Conservation (phyloP, 1,140 invertebrate genomes). For the Bombus waltoni region DNA sequence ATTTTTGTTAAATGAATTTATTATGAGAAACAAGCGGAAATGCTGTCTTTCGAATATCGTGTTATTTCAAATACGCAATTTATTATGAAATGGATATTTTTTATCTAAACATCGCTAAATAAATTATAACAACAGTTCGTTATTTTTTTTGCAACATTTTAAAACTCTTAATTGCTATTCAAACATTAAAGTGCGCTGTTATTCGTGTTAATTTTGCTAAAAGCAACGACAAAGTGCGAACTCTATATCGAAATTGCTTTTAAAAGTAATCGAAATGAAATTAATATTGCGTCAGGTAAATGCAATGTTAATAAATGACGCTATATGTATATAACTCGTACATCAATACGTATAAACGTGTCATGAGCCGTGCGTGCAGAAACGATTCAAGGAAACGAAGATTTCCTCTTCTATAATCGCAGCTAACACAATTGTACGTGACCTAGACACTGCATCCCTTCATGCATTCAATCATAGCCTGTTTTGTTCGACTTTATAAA, state of each 20-base stretch:
- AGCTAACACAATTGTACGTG: slow-evolving; percentile 43
- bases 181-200: background rate
- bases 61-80: background rate
- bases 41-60: too few relatives aligned
- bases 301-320: slow-evolving; percentile 26
- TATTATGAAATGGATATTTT: background rate
- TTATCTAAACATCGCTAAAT: background rate
- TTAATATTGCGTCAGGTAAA: background rate
- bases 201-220: background rate
- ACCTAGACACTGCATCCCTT: slow-evolving; percentile 67
- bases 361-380: background rate
- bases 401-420: slow-evolving; percentile 11
- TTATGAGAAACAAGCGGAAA: accelerated
- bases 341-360: background rate
- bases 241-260: background rate
- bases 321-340: background rate
- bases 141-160: background rate
- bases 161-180: background rate
- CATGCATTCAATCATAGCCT: slow-evolving; percentile 8
- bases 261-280: background rate
- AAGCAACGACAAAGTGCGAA: background rate
- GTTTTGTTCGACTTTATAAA: slow-evolving; percentile 54
- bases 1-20: background rate
- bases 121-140: background rate
- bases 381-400: slow-evolving; percentile 45